phyloP scores from a whole-genome alignment of 2,888 invertebrate genomes.

The Hyalella azteca region DNA sequence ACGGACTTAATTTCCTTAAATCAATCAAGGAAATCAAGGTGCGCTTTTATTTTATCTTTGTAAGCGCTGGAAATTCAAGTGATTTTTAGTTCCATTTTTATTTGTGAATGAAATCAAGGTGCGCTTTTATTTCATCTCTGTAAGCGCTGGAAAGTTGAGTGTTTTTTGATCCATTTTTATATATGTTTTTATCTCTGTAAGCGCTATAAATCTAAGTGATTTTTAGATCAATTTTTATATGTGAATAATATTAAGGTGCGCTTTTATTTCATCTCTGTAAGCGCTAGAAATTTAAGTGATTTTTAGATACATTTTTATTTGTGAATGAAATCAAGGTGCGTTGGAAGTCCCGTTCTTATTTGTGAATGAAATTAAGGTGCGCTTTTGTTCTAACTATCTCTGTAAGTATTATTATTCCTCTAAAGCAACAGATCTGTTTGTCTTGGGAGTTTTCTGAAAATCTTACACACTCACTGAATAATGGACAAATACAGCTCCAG shows the following conservation, averaged over 20 bases:
- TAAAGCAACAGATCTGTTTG: no score
- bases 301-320: neutral
- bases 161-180: neutral
- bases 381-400: neutral
- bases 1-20: slow-evolving; percentile 68
- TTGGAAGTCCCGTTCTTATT: neutral
- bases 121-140: slow-evolving; percentile 32
- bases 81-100: neutral
- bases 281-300: neutral
- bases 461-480: no score
- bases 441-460: no score
- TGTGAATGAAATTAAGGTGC: slow-evolving; percentile 65
- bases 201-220: neutral
- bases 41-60: slow-evolving; percentile 32
- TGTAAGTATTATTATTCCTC: neutral
- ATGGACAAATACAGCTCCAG: no score
- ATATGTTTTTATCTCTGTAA: neutral
- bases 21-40: slow-evolving; percentile 67
- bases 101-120: slow-evolving; percentile 65
- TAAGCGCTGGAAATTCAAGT: neutral
- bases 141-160: neutral
- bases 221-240: neutral
- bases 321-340: neutral
- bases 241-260: slow-evolving; percentile 65
- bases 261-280: neutral